phyloP scores from a whole-genome alignment of 1,140 invertebrate species.

The Ceratoteleas bidentatus region DNA sequence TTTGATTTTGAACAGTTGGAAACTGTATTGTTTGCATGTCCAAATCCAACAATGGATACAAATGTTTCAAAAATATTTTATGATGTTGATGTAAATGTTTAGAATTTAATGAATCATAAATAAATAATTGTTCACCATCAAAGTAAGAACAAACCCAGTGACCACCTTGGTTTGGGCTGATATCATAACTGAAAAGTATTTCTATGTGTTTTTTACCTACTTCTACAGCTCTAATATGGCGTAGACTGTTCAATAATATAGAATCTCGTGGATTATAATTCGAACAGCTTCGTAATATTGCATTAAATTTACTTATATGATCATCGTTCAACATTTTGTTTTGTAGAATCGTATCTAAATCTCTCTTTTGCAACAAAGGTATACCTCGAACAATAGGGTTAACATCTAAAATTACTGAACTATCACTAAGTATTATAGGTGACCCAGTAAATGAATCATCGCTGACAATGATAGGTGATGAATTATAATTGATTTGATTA shows the following conservation, averaged over 20 bases:
- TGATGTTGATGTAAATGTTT: conserved; percentile 14
- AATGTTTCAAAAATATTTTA: conserved; percentile 15
- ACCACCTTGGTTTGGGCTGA: background rate
- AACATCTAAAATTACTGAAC: no score
- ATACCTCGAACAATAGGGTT: conserved; percentile 4
- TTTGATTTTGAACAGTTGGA: conserved; percentile 20
- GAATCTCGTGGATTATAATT: conserved; percentile 24
- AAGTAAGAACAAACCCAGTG: conserved; percentile 51
- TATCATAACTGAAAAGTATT: conserved; percentile 19
- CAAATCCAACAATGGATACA: conserved; percentile 22
- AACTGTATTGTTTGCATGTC: conserved; percentile 8
- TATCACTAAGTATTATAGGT: no score
- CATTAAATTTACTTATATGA: conserved; percentile 35
- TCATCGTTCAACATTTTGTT: conserved; percentile 19
- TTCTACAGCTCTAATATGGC: conserved; percentile 22
- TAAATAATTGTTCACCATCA: conserved; percentile 14
- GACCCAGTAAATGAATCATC: no score
- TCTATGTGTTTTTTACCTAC: conserved; percentile 33
- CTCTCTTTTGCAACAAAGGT: background rate
- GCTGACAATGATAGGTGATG: no score
- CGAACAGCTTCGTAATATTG: conserved; percentile 17
- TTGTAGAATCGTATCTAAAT: conserved; percentile 14
- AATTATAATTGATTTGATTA: no score
- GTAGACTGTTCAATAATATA: conserved; percentile 8
- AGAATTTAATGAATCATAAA: conserved; percentile 30